Conservation (phyloP, 2,113 vertebrate species). For the Lophura nycthemera region DNA sequence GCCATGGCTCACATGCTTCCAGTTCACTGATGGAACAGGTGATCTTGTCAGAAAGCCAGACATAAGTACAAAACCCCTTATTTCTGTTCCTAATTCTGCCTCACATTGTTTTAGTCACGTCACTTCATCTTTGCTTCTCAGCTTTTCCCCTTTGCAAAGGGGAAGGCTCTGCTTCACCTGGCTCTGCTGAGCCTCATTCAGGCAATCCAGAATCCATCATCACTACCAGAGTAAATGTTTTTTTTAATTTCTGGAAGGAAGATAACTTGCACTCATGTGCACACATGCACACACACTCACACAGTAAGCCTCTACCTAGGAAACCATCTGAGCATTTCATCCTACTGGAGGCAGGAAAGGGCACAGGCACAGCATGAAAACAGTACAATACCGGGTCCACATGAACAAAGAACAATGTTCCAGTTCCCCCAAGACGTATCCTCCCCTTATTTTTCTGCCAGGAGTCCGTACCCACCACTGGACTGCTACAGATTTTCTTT, state of each 20-base stretch:
- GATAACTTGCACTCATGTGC: neutral
- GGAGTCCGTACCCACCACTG: neutral
- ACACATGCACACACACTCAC: neutral
- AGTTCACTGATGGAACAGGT: neutral
- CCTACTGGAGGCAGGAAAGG: neutral
- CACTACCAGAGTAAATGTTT: neutral
- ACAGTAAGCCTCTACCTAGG: neutral
- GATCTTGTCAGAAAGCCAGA: constrained; percentile 33
- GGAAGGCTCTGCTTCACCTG: neutral
- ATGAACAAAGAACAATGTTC: neutral
- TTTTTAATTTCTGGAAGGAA: neutral
- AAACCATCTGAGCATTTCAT: neutral
- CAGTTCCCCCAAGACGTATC: neutral
- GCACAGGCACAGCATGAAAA: neutral
- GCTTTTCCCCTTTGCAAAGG: neutral
- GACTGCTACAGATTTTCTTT: neutral
- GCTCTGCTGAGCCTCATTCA: neutral
- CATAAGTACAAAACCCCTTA: neutral
- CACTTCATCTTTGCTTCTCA: neutral
- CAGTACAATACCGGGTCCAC: neutral
- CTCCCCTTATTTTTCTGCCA: neutral
- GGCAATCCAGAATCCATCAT: neutral
- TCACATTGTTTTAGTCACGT: neutral
- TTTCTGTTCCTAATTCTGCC: constrained; percentile 1
- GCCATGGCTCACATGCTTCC: neutral